Evolutionary conservation across 1,140 invertebrate species (phyloP).

Genomic region (Micrasema longulum): DNA sequence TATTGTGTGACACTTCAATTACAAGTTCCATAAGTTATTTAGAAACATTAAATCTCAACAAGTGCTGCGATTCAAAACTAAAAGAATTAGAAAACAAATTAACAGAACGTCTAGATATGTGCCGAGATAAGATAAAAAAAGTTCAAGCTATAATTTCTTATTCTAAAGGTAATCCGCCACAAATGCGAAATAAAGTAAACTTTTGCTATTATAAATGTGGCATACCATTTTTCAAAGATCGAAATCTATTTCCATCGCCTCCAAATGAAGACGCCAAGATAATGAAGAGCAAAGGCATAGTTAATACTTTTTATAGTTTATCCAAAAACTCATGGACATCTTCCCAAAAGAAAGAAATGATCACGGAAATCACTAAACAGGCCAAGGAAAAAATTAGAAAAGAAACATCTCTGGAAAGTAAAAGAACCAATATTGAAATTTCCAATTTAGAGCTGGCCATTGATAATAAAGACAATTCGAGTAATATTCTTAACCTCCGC

Average conservation of each 20-base stretch:
- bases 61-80: constrained; percentile 4
- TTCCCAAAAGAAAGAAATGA: constrained; percentile 20
- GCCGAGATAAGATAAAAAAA: constrained; percentile 19
- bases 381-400: constrained; percentile 7
- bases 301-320: constrained; percentile 18
- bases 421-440: constrained; percentile 23
- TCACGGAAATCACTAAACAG: not conserved
- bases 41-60: constrained; percentile 25
- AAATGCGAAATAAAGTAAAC: not conserved
- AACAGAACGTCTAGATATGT: constrained; percentile 13
- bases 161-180: constrained; percentile 4
- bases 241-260: constrained; percentile 54
- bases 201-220: constrained; percentile 48
- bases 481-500: not conserved
- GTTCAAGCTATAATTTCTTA: constrained; percentile 10
- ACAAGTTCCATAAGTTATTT: not conserved
- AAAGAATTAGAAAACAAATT: constrained; percentile 25
- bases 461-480: not conserved
- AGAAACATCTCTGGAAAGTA: constrained; percentile 8
- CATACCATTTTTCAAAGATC: constrained; percentile 59
- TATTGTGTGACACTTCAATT: too few relatives aligned
- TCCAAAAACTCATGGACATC: constrained; percentile 8
- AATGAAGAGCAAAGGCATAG: constrained; percentile 33
- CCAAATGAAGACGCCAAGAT: constrained; percentile 55
- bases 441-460: not conserved